Evolutionary conservation across 35 echinoderm and acorn worm species (phyloP).

Genomic region (Heliocidaris erythrogramma): DNA sequence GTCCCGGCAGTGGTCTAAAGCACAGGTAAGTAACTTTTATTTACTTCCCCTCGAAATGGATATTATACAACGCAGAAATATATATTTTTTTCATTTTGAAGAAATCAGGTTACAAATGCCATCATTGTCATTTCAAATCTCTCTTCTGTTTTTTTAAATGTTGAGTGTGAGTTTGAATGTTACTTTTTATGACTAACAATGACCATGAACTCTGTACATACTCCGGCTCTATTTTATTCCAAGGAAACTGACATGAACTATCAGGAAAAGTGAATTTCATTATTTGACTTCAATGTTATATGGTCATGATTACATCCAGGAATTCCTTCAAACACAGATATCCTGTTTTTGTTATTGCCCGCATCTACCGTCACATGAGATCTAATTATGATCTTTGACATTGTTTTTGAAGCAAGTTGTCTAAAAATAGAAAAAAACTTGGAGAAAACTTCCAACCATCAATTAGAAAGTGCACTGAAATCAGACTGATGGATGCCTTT

Average conservation of each 20-base stretch:
- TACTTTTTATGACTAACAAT: too few relatives aligned
- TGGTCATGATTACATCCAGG: neutral
- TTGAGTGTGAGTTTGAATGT: too few relatives aligned
- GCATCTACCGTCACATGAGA: neutral
- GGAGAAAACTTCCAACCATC: neutral
- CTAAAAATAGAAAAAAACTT: neutral
- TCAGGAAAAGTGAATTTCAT: neutral
- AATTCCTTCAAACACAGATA: constrained; percentile 23
- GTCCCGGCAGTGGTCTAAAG: too few relatives aligned
- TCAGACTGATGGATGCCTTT: neutral
- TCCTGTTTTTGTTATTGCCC: constrained; percentile 24
- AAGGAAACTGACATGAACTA: neutral
- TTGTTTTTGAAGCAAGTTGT: neutral
- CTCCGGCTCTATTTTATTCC: too few relatives aligned
- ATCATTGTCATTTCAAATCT: too few relatives aligned
- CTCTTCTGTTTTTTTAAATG: too few relatives aligned
- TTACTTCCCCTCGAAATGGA: too few relatives aligned
- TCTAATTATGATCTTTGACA: neutral
- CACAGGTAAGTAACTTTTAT: too few relatives aligned
- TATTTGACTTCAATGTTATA: neutral
- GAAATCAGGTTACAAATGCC: too few relatives aligned
- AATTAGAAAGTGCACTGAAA: neutral
- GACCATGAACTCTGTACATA: too few relatives aligned
- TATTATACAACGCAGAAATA: too few relatives aligned
- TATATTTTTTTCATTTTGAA: too few relatives aligned